Evolutionary conservation across 2,113 vertebrate genomes (phyloP).

Genomic region (Chionomys nivalis): DNA sequence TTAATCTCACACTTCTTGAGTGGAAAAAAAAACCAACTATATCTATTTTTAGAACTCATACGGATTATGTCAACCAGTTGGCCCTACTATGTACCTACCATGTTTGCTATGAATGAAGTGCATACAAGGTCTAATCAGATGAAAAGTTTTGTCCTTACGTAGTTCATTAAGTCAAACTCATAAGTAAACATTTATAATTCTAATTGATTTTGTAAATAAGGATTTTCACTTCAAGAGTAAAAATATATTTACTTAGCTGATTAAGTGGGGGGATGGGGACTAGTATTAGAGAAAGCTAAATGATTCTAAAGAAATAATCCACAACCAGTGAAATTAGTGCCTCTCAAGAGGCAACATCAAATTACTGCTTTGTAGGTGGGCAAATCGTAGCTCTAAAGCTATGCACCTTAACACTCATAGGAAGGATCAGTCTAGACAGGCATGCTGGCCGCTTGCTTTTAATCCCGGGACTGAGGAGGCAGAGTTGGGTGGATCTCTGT

Average conservation of each 20-base stretch:
- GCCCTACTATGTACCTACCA: not conserved
- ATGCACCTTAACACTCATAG: conserved; percentile 26
- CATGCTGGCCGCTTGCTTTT: no score
- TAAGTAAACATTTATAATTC: conserved; percentile 37
- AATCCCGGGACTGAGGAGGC: not conserved
- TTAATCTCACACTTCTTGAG: not conserved
- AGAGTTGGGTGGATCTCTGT: not conserved
- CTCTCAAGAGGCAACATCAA: conserved; percentile 12
- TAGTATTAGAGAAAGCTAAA: conserved; percentile 28
- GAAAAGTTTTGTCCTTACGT: conserved; percentile 30
- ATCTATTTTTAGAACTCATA: conserved; percentile 20
- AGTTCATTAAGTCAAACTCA: conserved; percentile 25
- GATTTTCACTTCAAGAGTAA: conserved; percentile 9
- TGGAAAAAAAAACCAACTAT: conserved; percentile 34
- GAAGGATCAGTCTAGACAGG: not conserved
- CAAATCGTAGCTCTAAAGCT: conserved; percentile 29
- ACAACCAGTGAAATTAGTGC: not conserved
- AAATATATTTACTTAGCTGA: conserved; percentile 17
- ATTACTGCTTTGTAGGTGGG: conserved; percentile 8
- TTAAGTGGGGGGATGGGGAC: not conserved
- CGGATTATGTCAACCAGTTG: not conserved
- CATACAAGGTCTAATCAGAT: not conserved
- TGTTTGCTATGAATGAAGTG: not conserved
- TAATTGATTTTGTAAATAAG: not conserved
- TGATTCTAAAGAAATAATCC: conserved; percentile 30